These are phyloP conservation scores for Cosmorhoe ocellata DNA, from an alignment of 2,888 invertebrate genomes.

Conservation along the genomic window DNA sequence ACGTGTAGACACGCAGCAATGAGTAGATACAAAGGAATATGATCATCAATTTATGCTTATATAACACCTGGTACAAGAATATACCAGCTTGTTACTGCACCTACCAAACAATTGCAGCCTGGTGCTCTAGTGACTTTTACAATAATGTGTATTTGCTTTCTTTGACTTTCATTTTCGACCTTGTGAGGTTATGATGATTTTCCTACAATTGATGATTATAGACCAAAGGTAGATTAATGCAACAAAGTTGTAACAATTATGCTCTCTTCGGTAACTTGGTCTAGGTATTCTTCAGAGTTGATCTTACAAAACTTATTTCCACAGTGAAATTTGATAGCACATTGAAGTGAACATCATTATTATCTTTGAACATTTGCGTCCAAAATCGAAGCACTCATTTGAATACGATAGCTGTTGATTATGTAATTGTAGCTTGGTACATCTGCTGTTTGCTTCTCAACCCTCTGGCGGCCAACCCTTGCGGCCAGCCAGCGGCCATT, in stretches of 20 bases:
- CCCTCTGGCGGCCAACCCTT: constrained; percentile 62
- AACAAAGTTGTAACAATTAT: no score
- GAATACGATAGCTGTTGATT: constrained; percentile 75
- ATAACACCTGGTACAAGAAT: constrained; percentile 8
- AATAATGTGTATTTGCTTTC: constrained; percentile 62
- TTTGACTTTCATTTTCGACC: constrained; percentile 71
- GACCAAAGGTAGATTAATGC: no score
- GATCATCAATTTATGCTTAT: constrained; percentile 2
- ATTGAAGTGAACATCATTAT: constrained; percentile 10
- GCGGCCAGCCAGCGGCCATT: constrained; percentile 69
- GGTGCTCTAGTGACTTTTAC: constrained; percentile 73
- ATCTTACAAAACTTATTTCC: no score
- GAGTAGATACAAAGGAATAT: not conserved
- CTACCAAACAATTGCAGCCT: constrained; percentile 67
- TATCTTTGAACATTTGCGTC: constrained; percentile 32
- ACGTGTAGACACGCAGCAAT: constrained; percentile 13
- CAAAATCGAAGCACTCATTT: constrained; percentile 60
- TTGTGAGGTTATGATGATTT: constrained; percentile 31
- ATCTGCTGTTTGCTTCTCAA: constrained; percentile 74
- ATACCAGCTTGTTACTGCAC: constrained; percentile 38
- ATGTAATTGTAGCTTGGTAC: constrained; percentile 72
- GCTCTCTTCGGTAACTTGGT: no score
- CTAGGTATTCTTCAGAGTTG: no score
- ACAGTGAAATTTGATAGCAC: constrained; percentile 14
- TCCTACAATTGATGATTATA: not conserved